Conservation (phyloP, 2,888 invertebrate genomes). For the Tiliacea aurago region DNA sequence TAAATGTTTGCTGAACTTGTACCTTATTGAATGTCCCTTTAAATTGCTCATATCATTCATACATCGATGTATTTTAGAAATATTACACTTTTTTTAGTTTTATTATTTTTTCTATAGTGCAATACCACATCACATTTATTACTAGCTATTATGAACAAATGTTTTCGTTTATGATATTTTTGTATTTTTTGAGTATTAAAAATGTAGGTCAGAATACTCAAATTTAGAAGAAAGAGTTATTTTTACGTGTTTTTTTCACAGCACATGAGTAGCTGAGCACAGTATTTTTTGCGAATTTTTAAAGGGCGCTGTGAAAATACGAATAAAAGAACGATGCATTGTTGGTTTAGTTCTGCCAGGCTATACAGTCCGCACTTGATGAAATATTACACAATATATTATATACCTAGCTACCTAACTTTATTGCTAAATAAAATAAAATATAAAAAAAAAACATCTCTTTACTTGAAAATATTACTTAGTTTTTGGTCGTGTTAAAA, state of each 20-base stretch:
- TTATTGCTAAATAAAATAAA: conserved; percentile 25
- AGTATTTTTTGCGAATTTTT: conserved; percentile 53
- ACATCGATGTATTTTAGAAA: conserved; percentile 82
- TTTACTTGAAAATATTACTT: conserved; percentile 51
- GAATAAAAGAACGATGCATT: conserved; percentile 17
- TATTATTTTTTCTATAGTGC: conserved; percentile 69
- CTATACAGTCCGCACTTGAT: conserved; percentile 36
- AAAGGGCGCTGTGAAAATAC: conserved; percentile 35
- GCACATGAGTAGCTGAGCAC: conserved; percentile 21
- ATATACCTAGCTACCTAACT: conserved; percentile 11
- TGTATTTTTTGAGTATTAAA: conserved; percentile 44
- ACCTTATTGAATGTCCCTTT: conserved; percentile 46
- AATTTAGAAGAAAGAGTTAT: conserved; percentile 17
- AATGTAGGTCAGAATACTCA: conserved; percentile 40
- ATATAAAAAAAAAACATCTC: conserved; percentile 15
- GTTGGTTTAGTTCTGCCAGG: conserved; percentile 52
- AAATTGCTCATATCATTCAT: conserved; percentile 82
- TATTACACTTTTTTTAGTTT: conserved; percentile 65
- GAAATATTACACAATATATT: conserved; percentile 29
- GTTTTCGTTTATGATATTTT: conserved; percentile 53
- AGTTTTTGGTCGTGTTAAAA: neutral
- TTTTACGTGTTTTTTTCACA: conserved; percentile 40
- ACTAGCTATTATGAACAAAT: conserved; percentile 53
- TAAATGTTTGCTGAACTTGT: conserved; percentile 46
- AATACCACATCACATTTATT: conserved; percentile 71